Base-by-base conservation (phyloP, 2,113 vertebrate genomes). In the Grallaria varia region DNA sequence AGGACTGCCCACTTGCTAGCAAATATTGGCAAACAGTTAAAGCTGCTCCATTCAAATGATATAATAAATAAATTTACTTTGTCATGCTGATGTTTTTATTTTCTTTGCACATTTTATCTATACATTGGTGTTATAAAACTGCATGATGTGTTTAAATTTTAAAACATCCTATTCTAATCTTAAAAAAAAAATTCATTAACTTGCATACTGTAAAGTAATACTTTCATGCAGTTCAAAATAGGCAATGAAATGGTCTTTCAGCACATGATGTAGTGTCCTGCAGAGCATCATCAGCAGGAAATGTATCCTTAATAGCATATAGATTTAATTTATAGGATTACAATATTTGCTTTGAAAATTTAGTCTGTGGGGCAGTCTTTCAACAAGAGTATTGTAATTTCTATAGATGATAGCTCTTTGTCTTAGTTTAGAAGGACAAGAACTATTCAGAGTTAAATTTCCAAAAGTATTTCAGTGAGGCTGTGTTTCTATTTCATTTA, bases 161-260 rank as follows among this genome's bases (percentile, higher is more conserved):
- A 94, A 96, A 97, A 35, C 7, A 68, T 14, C 84, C 53, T 76
- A 74, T 37, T 19, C 5, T 91, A 90, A 83, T 90, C 10, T 85
- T 79, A 95, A 15, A 96, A 85, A 95, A 74, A 37, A 13, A 58
- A 27, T 93, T 93, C 45, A 85, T 89, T 96, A 93, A 35, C 24
- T 94, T 85, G 33, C 17, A 93, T 90, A 72, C 14, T 75, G 6
- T 82, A 95, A 94, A 97, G 93, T 93, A 96, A 95, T 95, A 87
- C 72, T 64, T 64, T 92, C 79, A 93, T 86, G 75, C 12, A 80
- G 58, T 37, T 96, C 68, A 92, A 97, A 90, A 64, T 93, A 90
- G 67, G 64, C 8, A 73, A 28, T 52, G 30, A 92, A 95, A 83
- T 79, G 47, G 58, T 93, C 47, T 93, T 91, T 92, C 90, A 95